Conservation (phyloP, 1,140 invertebrate species). For the Drosophila nigrodunni region DNA sequence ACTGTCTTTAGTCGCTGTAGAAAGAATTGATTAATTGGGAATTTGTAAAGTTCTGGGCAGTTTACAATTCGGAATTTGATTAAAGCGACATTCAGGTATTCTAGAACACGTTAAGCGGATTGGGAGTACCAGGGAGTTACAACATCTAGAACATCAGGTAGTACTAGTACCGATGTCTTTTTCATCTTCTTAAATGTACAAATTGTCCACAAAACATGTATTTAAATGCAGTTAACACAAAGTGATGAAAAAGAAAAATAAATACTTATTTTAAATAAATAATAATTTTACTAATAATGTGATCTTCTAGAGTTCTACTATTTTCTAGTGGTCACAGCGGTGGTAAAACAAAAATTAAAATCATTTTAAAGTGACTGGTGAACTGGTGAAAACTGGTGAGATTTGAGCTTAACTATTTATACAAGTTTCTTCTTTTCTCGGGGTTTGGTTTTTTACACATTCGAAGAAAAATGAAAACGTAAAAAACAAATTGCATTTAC, state of each 20-base stretch:
- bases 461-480: conserved; percentile 68
- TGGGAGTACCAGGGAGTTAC: conserved; percentile 33
- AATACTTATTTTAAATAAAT: conserved; percentile 3
- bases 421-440: conserved; percentile 37
- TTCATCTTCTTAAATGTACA: conserved; percentile 39
- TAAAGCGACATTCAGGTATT: conserved; percentile 18
- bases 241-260: conserved; percentile 14
- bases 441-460: conserved; percentile 32
- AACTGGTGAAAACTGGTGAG: conserved; percentile 35
- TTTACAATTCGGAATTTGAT: conserved; percentile 25
- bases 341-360: conserved; percentile 26
- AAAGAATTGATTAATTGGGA: conserved; percentile 28
- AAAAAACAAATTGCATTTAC: conserved; percentile 84
- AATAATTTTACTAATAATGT: conserved; percentile 33
- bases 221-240: conserved; percentile 17
- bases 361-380: conserved; percentile 46
- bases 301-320: conserved; percentile 67
- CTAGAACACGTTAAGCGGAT: conserved; percentile 20
- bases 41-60: not conserved
- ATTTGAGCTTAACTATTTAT: conserved; percentile 48
- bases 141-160: conserved; percentile 38
- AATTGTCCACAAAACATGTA: conserved; percentile 53
- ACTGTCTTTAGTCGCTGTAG: conserved; percentile 18
- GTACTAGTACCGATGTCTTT: conserved; percentile 16
- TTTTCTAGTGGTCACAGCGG: conserved; percentile 46